Evolutionary conservation across 2,113 vertebrate species (phyloP).

Genomic region (Thomomys bottae): DNA sequence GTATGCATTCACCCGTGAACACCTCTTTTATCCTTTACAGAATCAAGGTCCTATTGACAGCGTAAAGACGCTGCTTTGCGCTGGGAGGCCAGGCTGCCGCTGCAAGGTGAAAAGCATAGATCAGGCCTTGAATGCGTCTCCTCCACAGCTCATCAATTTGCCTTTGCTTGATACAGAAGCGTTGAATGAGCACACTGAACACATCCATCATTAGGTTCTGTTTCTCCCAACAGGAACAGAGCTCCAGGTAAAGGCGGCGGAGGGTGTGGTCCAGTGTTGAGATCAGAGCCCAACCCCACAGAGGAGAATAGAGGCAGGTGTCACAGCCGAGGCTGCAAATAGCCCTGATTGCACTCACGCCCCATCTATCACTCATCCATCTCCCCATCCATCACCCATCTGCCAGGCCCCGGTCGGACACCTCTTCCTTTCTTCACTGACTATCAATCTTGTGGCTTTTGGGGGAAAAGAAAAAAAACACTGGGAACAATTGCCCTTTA

Average conservation of each 20-base stretch:
- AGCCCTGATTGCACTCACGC: slow-evolving; percentile 50
- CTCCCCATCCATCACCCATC: not conserved
- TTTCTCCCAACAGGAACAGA: not conserved
- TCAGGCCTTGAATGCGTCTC: slow-evolving; percentile 10
- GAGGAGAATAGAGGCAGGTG: slow-evolving; percentile 63
- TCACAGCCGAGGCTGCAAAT: not conserved
- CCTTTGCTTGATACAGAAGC: slow-evolving; percentile 55
- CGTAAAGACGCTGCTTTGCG: not conserved
- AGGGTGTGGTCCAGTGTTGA: slow-evolving; percentile 21
- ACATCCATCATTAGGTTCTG: slow-evolving; percentile 48
- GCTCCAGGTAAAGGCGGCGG: not conserved
- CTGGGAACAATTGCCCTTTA: not conserved
- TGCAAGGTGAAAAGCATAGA: slow-evolving; percentile 65
- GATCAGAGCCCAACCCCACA: slow-evolving; percentile 8
- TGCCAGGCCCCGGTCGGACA: not conserved
- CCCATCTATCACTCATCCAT: not conserved
- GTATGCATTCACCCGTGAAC: slow-evolving; percentile 30
- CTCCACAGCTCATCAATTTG: slow-evolving; percentile 58
- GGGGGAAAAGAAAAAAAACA: not conserved
- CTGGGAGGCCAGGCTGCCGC: slow-evolving; percentile 21
- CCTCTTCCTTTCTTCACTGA: not conserved
- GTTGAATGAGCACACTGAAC: not conserved
- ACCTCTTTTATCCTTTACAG: slow-evolving; percentile 63
- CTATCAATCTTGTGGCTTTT: slow-evolving; percentile 2
- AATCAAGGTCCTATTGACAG: slow-evolving; percentile 78